Evolutionary conservation across 2,888 invertebrate genomes (phyloP).

Genomic region (Drosophila limbata): DNA sequence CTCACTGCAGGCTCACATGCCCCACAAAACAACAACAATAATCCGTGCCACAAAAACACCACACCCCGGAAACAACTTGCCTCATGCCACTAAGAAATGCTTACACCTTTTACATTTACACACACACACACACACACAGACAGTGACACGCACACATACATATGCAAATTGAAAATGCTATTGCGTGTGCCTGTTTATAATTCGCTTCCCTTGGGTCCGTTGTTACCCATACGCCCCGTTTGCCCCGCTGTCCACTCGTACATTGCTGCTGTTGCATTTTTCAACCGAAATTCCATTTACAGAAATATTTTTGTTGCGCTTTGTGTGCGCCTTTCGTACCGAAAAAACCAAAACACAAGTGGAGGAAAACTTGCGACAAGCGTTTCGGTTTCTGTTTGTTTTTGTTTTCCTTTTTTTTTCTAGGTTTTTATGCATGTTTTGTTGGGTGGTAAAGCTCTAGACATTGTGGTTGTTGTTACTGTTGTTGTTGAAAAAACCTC

Average conservation of each 20-base stretch:
- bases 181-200: conserved; percentile 50
- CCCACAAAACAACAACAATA: conserved; percentile 9
- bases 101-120: conserved; percentile 20
- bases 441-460: conserved; percentile 1
- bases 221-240: neutral
- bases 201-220: conserved; percentile 15
- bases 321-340: conserved; percentile 20
- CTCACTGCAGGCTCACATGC: conserved; percentile 2
- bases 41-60: conserved; percentile 5
- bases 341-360: conserved; percentile 18
- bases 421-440: neutral
- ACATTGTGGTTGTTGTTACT: neutral
- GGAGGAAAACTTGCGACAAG: conserved; percentile 3
- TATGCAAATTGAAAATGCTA: conserved; percentile 44
- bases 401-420: conserved; percentile 1
- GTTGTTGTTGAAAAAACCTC: neutral
- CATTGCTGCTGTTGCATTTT: conserved; percentile 26
- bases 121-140: conserved; percentile 29
- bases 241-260: neutral
- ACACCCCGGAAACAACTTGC: conserved; percentile 29
- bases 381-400: conserved; percentile 6
- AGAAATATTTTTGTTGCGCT: conserved; percentile 52
- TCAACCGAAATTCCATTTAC: conserved; percentile 19
- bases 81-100: conserved; percentile 12
- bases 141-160: conserved; percentile 17